These are phyloP conservation scores for Heliothis virescens DNA, from an alignment of 1,140 invertebrate genomes.

Conservation along the genomic window DNA sequence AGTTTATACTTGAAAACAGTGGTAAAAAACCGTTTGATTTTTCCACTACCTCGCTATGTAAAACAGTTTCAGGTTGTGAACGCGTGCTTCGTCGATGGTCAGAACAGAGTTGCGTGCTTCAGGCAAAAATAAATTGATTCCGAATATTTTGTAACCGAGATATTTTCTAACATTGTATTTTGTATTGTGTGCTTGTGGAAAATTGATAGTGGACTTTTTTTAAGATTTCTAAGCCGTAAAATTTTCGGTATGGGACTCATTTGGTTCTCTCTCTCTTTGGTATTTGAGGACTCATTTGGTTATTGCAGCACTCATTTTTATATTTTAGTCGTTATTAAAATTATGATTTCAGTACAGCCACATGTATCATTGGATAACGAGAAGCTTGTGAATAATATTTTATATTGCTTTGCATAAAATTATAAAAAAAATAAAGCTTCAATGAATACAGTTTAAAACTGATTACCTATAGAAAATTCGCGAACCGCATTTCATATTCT, in stretches of 20 bases:
- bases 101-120: constrained; percentile 17
- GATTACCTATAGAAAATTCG: not conserved
- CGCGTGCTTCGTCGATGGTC: constrained; percentile 5
- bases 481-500: constrained; percentile 30
- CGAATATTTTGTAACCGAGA: constrained; percentile 34
- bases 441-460: not conserved
- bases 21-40: constrained; percentile 6
- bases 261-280: no score
- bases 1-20: not conserved
- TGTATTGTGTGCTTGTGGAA: not conserved
- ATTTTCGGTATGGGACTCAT: no score
- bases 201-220: not conserved
- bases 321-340: no score
- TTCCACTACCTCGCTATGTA: not conserved
- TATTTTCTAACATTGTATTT: not conserved
- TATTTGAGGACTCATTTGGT: no score
- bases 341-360: no score
- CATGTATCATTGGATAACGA: no score
- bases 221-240: no score
- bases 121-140: constrained; percentile 52
- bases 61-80: constrained; percentile 6
- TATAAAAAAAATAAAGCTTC: no score
- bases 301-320: no score
- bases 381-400: no score
- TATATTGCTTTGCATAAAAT: no score